Base-by-base conservation (phyloP, 2,113 vertebrate genomes). In the Hippocampus barbouri region DNA sequence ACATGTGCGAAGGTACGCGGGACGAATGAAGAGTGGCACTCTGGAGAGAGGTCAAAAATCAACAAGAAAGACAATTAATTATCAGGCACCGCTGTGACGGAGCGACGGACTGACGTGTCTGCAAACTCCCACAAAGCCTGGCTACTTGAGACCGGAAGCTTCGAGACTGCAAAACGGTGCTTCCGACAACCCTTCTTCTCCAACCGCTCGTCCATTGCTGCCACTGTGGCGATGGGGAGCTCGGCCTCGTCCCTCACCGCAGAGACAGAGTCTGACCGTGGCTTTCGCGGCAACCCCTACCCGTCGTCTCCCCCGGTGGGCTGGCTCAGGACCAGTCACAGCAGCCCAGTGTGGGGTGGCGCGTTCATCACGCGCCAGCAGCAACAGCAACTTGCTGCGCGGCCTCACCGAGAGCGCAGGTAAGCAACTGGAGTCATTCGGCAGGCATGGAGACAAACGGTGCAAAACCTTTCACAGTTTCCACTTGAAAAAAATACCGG, bases 211-310 rank as follows among this genome's bases (percentile, higher is more conserved):
- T 38, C 34, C 71, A 6, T 69, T 60, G 66, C 68, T 62, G 34
- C 71, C 66, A 66, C 75, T 4, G 86, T 78, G 85, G 89, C 87
- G 88, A 98, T 98, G 97, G 97, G 97, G 88, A 98, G 96, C 89
- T 98, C 97, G 34, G 96, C 97, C 80, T 97, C 97, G 41, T 98
- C 97, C 71, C 92, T 98, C 87, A 94, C 95, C 16, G 87, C 95
- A 15, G 96, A 98, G 91, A 95, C 96, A 0, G 95, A 97, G 90
- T 97, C 97, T 71, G 95, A 98, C 90, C 96, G 96, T 80, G 95
- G 96, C 83, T 97, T 97, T 89, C 72, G 87, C 73, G 87, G 94
- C 66, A 68, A 93, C 0, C 86, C 94, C 45, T 98, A 94, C 83
- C 85, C 96, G 0, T 90, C 94, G 23, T 88, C 94, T 54, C 93